Conservation (phyloP, 2,797 vertebrate genomes). For the Margarornis squamiger region DNA sequence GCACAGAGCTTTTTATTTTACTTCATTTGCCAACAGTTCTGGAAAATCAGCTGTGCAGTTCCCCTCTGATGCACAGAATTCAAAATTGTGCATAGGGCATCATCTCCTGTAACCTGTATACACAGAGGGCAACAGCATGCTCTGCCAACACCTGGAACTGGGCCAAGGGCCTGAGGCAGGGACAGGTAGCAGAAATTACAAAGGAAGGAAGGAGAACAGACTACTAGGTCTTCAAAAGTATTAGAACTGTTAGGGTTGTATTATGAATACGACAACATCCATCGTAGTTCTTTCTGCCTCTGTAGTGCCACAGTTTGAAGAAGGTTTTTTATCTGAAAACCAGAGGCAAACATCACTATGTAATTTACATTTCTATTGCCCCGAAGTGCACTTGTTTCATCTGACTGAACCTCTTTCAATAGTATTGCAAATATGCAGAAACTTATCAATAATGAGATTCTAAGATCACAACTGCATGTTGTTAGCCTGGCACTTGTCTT, state of each 20-base stretch:
- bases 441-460: neutral
- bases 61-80: neutral
- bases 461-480: neutral
- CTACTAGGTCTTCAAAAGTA: neutral
- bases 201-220: neutral
- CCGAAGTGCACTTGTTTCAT: neutral
- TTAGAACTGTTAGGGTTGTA: neutral
- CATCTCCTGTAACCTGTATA: neutral
- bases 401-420: neutral
- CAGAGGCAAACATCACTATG: neutral
- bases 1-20: neutral
- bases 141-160: neutral
- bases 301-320: neutral
- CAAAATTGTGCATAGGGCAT: neutral
- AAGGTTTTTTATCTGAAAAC: neutral
- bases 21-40: neutral
- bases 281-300: neutral
- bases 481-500: neutral
- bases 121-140: neutral
- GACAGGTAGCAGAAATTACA: neutral
- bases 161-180: neutral
- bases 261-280: neutral
- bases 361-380: neutral
- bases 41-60: neutral
- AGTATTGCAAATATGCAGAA: neutral